Evolutionary conservation across 2,888 invertebrate genomes (phyloP), one percentile per base, ranked within the genome.

Genomic region (Amiota mariae): DNA sequence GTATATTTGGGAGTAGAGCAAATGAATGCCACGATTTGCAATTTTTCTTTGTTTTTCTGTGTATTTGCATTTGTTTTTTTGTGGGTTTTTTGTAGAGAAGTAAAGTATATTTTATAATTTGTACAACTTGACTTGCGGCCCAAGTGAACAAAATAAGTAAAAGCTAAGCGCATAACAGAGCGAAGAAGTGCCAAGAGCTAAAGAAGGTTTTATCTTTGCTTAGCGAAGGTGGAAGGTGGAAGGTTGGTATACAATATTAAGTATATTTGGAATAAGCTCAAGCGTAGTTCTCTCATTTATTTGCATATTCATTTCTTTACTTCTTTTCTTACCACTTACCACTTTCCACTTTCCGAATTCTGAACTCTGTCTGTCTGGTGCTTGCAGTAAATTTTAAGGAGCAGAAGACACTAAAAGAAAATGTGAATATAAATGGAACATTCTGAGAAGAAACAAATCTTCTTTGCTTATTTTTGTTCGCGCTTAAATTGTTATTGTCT

Each of bases 261-360:
- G 2, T 24, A 24, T 24, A 24, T 24, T 24, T 24, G 24, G 24
- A 24, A 36, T 36, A 36, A 36, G 36, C 59, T 20, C n/a, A 64
- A 47, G n/a, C 63, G 12, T n/a, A 46, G 63, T 36, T 46, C 47
- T 49, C 66, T 47, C 49, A 66, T n/a, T 66, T 48, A 66, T 66
- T 66, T 66, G 66, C 48, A 48, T 66, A 48, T 66, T 66, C 66
- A 66, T 66, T 66, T 48, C 20, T n/a, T 66, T 47, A 47, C 64
- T 47, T 2, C 59, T 20, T 18, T n/a, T 8, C 59, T 59, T 36
- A 36, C 36, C 36, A 36, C n/a, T n/a, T n/a, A n/a, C n/a, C n/a
- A n/a, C 59, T 59, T 36, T 6, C 36, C 36, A 36, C 36, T 36
- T 36, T 36, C 8, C 59, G 20, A 9, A 15, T 59, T 20, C 20